Percentiles rank a stretch among this genome's conserved stretches.
phyloP scores from a whole-genome alignment of 2,113 vertebrate genomes.

The Istiophorus platypterus region DNA sequence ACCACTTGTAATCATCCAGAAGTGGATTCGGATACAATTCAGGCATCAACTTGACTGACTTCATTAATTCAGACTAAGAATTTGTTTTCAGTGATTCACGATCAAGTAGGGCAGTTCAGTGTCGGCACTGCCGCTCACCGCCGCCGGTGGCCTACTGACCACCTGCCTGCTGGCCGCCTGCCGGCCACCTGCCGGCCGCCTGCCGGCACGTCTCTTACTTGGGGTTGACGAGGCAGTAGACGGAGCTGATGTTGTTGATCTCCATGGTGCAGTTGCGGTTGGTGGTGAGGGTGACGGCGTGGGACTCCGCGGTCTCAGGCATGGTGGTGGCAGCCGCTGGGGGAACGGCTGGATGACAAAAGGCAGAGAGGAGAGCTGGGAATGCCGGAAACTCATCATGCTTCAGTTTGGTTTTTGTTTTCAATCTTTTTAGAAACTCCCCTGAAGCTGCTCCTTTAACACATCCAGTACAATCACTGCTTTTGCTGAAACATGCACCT shows the following conservation, averaged over 20 bases:
- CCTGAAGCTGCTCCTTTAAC: background rate
- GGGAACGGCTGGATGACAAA: background rate
- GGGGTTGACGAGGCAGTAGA: conserved; percentile 71
- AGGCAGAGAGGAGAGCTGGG: background rate
- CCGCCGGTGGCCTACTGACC: too few relatives aligned
- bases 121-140: too few relatives aligned
- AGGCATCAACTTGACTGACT: background rate
- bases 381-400: background rate
- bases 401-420: background rate
- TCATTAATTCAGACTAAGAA: background rate
- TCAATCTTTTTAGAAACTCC: background rate
- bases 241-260: conserved; percentile 64
- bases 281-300: conserved; percentile 63
- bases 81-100: background rate
- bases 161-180: too few relatives aligned
- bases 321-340: conserved; percentile 58
- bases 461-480: background rate
- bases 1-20: background rate
- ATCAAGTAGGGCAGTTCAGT: too few relatives aligned
- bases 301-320: conserved; percentile 70
- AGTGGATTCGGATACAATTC: background rate
- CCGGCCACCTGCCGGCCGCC: too few relatives aligned
- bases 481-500: background rate
- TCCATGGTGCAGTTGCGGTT: conserved; percentile 79
- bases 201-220: conserved; percentile 70